phyloP scores from a whole-genome alignment of 92 coral and sea anemone species.

The Isaurus tuberculatus region DNA sequence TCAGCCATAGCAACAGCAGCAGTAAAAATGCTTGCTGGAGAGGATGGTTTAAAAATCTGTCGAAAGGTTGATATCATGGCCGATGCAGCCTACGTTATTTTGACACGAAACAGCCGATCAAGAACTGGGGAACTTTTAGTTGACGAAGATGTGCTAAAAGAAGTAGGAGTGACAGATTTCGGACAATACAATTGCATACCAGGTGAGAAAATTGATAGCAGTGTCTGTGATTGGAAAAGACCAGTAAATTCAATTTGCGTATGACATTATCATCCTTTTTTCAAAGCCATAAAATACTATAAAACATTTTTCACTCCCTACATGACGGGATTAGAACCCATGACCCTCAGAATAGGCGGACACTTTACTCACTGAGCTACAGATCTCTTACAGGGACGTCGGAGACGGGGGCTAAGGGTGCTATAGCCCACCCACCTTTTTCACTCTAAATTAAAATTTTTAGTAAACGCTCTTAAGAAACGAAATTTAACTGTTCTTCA shows the following conservation, averaged over 20 bases:
- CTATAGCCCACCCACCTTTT: too few relatives aligned
- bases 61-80: constrained; percentile 95
- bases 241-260: neutral
- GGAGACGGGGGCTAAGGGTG: too few relatives aligned
- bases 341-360: too few relatives aligned
- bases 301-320: too few relatives aligned
- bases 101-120: constrained; percentile 92
- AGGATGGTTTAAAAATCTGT: constrained; percentile 69
- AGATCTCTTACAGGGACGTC: too few relatives aligned
- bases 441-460: too few relatives aligned
- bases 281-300: too few relatives aligned
- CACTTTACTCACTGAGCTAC: too few relatives aligned
- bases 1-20: constrained; percentile 95
- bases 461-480: too few relatives aligned
- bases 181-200: constrained; percentile 88
- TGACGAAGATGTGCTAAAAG: constrained; percentile 90
- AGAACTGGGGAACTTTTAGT: constrained; percentile 94
- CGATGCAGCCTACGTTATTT: constrained; percentile 92
- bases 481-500: too few relatives aligned
- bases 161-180: constrained; percentile 88
- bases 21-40: constrained; percentile 90
- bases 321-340: too few relatives aligned
- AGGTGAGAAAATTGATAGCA: constrained; percentile 57
- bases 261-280: too few relatives aligned
- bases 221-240: neutral